phyloP scores from a whole-genome alignment of 2,797 vertebrate genomes.

The Synanceia verrucosa region DNA sequence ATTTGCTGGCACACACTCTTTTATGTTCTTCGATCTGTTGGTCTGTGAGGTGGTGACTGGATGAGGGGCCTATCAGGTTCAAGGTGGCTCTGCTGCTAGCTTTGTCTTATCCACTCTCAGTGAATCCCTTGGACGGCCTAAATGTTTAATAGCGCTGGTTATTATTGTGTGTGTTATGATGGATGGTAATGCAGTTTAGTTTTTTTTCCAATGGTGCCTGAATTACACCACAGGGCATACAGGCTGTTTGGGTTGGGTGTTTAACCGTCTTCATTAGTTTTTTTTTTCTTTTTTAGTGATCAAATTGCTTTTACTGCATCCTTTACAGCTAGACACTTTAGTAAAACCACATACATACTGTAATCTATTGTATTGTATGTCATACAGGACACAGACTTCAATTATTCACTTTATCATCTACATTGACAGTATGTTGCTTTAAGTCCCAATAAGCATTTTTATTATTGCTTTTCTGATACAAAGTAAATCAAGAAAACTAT shows the following conservation, averaged over 20 bases:
- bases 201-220: constrained; percentile 52
- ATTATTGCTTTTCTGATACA: no score
- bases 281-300: constrained; percentile 1
- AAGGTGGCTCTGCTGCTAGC: constrained; percentile 49
- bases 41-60: constrained; percentile 59
- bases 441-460: no score
- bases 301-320: neutral
- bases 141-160: constrained; percentile 81
- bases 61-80: constrained; percentile 61
- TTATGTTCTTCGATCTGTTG: constrained; percentile 81
- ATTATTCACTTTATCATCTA: neutral
- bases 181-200: constrained; percentile 67
- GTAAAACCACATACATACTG: neutral
- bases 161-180: constrained; percentile 75
- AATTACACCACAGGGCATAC: constrained; percentile 66
- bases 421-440: neutral
- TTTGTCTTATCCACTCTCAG: constrained; percentile 39
- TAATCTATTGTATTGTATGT: neutral
- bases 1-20: constrained; percentile 69
- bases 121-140: constrained; percentile 61
- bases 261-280: constrained; percentile 59
- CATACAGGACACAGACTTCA: no score
- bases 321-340: neutral
- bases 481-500: no score
- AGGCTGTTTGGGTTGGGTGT: constrained; percentile 63